Base-by-base conservation (phyloP, 2,888 invertebrate genomes). In the Heliconius hortense region DNA sequence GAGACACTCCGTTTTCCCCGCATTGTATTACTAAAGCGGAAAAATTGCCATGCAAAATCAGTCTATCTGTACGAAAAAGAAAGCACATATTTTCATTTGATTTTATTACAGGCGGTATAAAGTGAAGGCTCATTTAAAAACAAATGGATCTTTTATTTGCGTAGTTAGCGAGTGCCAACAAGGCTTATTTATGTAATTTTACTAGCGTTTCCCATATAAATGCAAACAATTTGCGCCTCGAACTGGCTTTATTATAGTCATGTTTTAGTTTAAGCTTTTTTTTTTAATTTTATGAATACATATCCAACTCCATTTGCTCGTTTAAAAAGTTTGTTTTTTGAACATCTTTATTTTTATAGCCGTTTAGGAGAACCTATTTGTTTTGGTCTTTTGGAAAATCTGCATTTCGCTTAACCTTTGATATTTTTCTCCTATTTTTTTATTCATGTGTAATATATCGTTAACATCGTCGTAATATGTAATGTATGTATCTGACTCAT, bases 111-210 rank as follows among this genome's bases (percentile, higher is more conserved):
- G 56, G n/a, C 4, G 15, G 79, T 77, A 78, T 68, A 43, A 48
- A 73, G 62, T 73, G 53, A 70, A 43, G 62, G 60, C 70, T 62
- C 69, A 64, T 71, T 77, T 64, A 62, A 74, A 68, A 77, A 72
- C 68, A 67, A 66, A 72, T 60, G 43, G 59, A 48, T 72, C 53
- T 72, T 77, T 64, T 75, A 71, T 76, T 76, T 73, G 62, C 73
- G 35, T 68, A 53, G 59, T 77, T 72, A 69, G 75, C 48, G 77
- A 73, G 73, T 76, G 73, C 75, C 72, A 75, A 73, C 77, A 66
- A 72, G 48, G 39, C 72, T 76, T 76, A 74, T 77, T 73, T 78
- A 75, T 69, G 74, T 72, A 75, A 78, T 75, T 75, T 73, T 64
- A 72, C 75, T 62, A 73, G 67, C 76, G 64, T 73, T 77, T 72